Conservation (phyloP, 2,888 invertebrate genomes). For the Ennomos fuscantarius region DNA sequence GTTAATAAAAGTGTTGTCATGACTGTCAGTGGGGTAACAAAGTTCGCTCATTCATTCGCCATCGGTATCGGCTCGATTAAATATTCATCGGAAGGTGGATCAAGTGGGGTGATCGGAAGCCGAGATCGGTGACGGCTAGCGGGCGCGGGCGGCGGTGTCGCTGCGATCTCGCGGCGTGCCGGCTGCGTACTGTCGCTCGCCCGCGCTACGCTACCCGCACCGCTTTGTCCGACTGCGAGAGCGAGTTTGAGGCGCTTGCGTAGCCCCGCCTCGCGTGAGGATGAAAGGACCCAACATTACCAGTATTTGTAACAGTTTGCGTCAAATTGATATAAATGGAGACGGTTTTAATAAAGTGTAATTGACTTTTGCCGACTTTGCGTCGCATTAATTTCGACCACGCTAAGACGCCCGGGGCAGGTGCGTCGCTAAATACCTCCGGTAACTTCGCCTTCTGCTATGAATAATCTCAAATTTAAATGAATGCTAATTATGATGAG, state of each 20-base stretch:
- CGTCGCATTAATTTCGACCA: slow-evolving; percentile 84
- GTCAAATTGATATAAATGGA: slow-evolving; percentile 86
- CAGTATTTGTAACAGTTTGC: slow-evolving; percentile 86
- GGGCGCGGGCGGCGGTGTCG: slow-evolving; percentile 53
- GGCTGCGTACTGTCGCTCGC: slow-evolving; percentile 53
- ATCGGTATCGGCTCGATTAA: slow-evolving; percentile 72
- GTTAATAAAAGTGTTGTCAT: slow-evolving; percentile 66
- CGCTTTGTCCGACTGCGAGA: slow-evolving; percentile 53
- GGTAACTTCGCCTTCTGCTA: slow-evolving; percentile 73
- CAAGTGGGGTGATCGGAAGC: slow-evolving; percentile 57
- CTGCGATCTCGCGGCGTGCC: slow-evolving; percentile 61
- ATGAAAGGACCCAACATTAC: slow-evolving; percentile 83
- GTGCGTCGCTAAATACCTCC: slow-evolving; percentile 79
- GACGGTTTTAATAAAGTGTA: slow-evolving; percentile 85
- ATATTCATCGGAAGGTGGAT: slow-evolving; percentile 75
- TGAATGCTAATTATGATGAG: slow-evolving; percentile 80
- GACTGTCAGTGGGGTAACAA: slow-evolving; percentile 61
- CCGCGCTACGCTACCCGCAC: slow-evolving; percentile 57
- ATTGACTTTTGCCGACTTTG: slow-evolving; percentile 85
- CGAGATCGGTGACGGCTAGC: slow-evolving; percentile 45
- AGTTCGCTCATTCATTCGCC: slow-evolving; percentile 73
- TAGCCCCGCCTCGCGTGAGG: slow-evolving; percentile 80
- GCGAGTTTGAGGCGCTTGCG: slow-evolving; percentile 72
- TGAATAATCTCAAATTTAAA: slow-evolving; percentile 82
- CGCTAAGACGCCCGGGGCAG: slow-evolving; percentile 82